Conservation (phyloP, 1,140 invertebrate species). For the Pogonognathellus flavescens region DNA sequence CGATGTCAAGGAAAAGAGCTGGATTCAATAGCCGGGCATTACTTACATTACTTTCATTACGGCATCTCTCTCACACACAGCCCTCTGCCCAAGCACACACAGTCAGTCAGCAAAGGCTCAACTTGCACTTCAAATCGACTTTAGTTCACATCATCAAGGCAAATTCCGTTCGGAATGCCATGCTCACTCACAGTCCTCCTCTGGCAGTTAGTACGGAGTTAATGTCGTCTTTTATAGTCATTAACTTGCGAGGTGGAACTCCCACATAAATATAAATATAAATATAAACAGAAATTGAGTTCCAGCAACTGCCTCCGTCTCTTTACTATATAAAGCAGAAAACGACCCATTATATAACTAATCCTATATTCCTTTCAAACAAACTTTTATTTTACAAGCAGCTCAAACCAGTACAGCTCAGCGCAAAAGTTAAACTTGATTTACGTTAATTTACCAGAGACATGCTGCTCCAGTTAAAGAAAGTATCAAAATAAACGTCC, state of each 20-base stretch:
- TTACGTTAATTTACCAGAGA: no score
- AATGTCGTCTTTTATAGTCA: slow-evolving; percentile 44
- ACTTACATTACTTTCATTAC: slow-evolving; percentile 49
- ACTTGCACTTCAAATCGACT: slow-evolving; percentile 37
- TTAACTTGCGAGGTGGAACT: slow-evolving; percentile 49
- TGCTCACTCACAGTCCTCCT: slow-evolving; percentile 21
- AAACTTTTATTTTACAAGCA: neutral
- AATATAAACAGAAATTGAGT: slow-evolving; percentile 49
- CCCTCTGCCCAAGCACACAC: no score
- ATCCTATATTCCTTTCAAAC: neutral
- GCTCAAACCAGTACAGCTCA: neutral
- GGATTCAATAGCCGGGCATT: slow-evolving; percentile 41
- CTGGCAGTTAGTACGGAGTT: slow-evolving; percentile 47
- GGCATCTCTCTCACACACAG: neutral
- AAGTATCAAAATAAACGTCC: no score
- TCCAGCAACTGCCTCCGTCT: neutral
- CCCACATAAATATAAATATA: slow-evolving; percentile 50
- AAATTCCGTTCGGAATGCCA: slow-evolving; percentile 18
- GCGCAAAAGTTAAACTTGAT: no score
- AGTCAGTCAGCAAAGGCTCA: slow-evolving; percentile 1
- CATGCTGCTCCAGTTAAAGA: no score
- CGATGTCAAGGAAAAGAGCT: slow-evolving; percentile 27
- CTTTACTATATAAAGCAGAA: neutral
- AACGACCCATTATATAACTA: no score
- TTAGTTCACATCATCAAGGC: slow-evolving; percentile 23